These are phyloP conservation scores for Pyralis farinalis DNA, from an alignment of 2,888 invertebrate genomes.

Conservation along the genomic window DNA sequence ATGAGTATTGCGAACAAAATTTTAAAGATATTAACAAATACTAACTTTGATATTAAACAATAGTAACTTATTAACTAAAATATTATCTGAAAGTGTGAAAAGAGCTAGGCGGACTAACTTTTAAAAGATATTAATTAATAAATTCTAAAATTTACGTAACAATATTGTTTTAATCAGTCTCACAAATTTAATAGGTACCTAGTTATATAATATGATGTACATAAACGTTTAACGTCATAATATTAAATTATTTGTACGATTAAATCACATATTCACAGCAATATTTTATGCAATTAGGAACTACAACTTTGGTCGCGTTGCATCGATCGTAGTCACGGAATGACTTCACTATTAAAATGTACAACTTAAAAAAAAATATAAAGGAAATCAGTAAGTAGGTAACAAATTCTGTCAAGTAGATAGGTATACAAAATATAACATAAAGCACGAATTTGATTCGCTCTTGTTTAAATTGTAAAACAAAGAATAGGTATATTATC, in stretches of 20 bases:
- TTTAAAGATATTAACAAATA: too few relatives aligned
- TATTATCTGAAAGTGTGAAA: conserved; percentile 1
- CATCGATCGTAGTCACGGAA: too few relatives aligned
- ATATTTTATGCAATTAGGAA: conserved; percentile 3
- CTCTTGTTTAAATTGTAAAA: too few relatives aligned
- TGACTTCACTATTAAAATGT: too few relatives aligned
- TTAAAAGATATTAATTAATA: conserved; percentile 2
- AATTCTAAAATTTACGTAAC: conserved; percentile 4
- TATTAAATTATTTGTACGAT: background rate
- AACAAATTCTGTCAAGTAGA: background rate
- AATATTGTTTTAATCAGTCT: conserved; percentile 4
- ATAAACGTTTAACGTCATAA: background rate
- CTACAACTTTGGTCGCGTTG: conserved; percentile 1
- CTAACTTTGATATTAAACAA: too few relatives aligned
- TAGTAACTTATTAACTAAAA: background rate
- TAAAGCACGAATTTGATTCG: too few relatives aligned
- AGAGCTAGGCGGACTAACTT: conserved; percentile 1
- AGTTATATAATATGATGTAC: background rate
- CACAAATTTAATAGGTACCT: background rate
- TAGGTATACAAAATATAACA: background rate
- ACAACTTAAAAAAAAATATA: background rate
- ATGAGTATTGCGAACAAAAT: too few relatives aligned
- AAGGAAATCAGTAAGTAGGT: conserved; percentile 2
- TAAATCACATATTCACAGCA: conserved; percentile 5
- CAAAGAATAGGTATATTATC: too few relatives aligned